Conservation (phyloP, 2,113 vertebrate species). For the Oryzias curvinotus region DNA sequence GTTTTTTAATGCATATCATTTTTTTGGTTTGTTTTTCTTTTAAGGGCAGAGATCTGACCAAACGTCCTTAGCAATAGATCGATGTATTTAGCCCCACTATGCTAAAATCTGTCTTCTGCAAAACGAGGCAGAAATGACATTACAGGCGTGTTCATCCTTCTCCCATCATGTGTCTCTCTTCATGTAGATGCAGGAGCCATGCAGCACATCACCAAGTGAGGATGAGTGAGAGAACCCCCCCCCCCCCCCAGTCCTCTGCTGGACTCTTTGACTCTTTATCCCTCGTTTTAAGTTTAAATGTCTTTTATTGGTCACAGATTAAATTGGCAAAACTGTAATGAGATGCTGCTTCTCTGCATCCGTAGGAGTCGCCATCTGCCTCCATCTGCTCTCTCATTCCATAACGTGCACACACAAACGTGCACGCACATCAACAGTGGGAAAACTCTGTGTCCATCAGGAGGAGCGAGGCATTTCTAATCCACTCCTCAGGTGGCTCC, state of each 20-base stretch:
- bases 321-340: conserved; percentile 49
- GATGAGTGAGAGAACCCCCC: background rate
- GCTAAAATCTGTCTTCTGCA: too few species aligned
- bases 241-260: conserved; percentile 1
- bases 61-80: too few species aligned
- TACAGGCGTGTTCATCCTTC: too few species aligned
- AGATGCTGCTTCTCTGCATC: conserved; percentile 55
- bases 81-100: too few species aligned
- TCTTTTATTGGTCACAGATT: conserved; percentile 43
- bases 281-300: conserved; percentile 31
- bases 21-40: too few species aligned
- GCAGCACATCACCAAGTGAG: too few species aligned
- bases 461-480: conserved; percentile 28
- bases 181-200: too few species aligned
- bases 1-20: too few species aligned
- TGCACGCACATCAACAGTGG: conserved; percentile 1
- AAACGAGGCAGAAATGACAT: too few species aligned
- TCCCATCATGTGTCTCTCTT: too few species aligned
- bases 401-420: conserved; percentile 20
- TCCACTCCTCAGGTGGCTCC: conserved; percentile 28
- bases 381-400: conserved; percentile 54
- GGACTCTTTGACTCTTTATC: conserved; percentile 27
- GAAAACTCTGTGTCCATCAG: conserved; percentile 22
- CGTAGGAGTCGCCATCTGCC: conserved; percentile 63
- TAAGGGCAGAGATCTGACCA: too few species aligned